A percentile compares a stretch with the other conserved stretches of the same genome.
Evolutionary conservation across 2,797 vertebrate species (phyloP).

Genomic region (Tragelaphus oryx): DNA sequence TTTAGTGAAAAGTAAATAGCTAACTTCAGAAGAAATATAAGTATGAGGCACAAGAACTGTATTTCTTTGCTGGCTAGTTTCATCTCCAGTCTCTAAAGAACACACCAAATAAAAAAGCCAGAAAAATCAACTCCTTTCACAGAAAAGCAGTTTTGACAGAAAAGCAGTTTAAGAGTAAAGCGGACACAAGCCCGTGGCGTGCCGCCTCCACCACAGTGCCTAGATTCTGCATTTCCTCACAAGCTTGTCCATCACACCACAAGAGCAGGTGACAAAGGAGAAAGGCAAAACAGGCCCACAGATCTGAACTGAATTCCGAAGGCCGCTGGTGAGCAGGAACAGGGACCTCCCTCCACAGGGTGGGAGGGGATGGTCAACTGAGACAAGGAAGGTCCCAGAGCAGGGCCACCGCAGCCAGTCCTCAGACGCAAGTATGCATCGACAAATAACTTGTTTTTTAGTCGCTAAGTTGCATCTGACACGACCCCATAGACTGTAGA

Average conservation of each 20-base stretch:
- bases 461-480: neutral
- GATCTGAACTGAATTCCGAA: too few relatives aligned
- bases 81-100: slow-evolving; percentile 28
- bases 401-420: neutral
- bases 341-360: too few relatives aligned
- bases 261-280: neutral
- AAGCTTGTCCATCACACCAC: slow-evolving; percentile 28
- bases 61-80: slow-evolving; percentile 44
- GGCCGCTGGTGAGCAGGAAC: neutral
- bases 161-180: slow-evolving; percentile 65
- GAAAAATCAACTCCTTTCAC: slow-evolving; percentile 54
- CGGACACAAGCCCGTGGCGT: neutral
- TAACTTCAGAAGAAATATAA: neutral
- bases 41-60: slow-evolving; percentile 10
- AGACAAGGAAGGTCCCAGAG: neutral
- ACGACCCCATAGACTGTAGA: neutral
- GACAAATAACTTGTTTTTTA: neutral
- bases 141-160: slow-evolving; percentile 47
- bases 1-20: neutral
- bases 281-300: neutral
- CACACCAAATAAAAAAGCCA: neutral
- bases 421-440: neutral
- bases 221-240: slow-evolving; percentile 59
- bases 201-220: neutral
- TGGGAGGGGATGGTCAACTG: neutral